Base-by-base conservation (phyloP, 2,797 vertebrate genomes). In the Bovichtus diacanthus region DNA sequence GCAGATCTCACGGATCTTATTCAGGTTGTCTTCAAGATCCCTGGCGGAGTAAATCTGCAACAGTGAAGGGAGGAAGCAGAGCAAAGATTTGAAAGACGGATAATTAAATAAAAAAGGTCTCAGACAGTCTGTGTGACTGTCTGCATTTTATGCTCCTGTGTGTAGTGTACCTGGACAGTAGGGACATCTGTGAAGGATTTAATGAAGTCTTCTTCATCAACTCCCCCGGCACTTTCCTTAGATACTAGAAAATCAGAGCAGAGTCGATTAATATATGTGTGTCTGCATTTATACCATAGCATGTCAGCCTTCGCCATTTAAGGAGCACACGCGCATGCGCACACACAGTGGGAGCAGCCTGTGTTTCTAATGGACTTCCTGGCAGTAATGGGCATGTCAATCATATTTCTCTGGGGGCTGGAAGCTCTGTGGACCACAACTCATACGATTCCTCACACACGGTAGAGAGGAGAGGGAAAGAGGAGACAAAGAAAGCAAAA, bases 21-120 rank as follows among this genome's bases (percentile, higher is more conserved):
- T 99, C 84, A 99, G 94, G 36, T 97, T 99, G 94, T 99, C 98
- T 94, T 99, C 98, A 75, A 99, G 96, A 92, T 99, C 98, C 82
- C 97, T 95, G 70, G 97, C 70, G 50, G 98, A 99, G 93, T 98
- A 99, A 78, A 99, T 99, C 98, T 99, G 81, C 12, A 4, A 23
- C 1, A 29, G 27, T 21, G 53, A n/a, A 23, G 6, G 29, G 9
- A 49, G 36, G n/a, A 23, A 50, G 7, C 1, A 36, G 8, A 50
- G 49, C 5, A 49, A 50, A 65, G 23, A 39, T 11, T 12, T 49
- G 11, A 60, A 38, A 5, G 13, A 29, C 2, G 31, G 31, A 71
- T 47, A n/a, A n/a, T 34, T 2, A 34, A 9, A n/a, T n/a, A n/a
- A 34, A 7, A 55, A 9, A 51, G 16, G 8, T 49, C 23, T 65